These are phyloP conservation scores for Alloscopus bannaensis DNA, from an alignment of 2,888 invertebrate species.

Conservation along the genomic window DNA sequence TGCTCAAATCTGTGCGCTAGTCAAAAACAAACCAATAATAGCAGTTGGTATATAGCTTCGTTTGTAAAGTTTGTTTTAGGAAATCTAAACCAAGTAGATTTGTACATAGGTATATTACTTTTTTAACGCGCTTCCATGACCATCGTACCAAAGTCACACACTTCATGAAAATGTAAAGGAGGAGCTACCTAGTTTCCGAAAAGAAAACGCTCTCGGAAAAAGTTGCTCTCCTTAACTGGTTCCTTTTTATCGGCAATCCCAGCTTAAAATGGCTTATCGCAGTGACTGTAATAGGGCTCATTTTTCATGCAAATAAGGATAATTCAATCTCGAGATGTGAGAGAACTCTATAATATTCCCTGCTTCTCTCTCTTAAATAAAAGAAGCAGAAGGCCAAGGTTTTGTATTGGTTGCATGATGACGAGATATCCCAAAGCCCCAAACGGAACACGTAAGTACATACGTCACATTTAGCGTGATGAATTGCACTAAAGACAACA, in stretches of 20 bases:
- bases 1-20: no score
- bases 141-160: no score
- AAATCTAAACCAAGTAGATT: no score
- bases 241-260: constrained; percentile 25
- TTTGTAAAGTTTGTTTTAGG: no score
- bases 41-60: no score
- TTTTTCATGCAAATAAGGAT: constrained; percentile 59
- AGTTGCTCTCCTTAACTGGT: constrained; percentile 15
- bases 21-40: no score
- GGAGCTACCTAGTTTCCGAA: background rate
- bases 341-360: constrained; percentile 20
- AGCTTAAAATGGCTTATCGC: constrained; percentile 55
- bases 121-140: no score
- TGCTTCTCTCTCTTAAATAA: constrained; percentile 6
- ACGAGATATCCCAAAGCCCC: constrained; percentile 40
- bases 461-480: background rate
- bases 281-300: constrained; percentile 35
- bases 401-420: constrained; percentile 44
- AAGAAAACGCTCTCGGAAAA: background rate
- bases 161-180: no score
- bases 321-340: constrained; percentile 14
- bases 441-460: constrained; percentile 45
- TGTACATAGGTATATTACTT: no score
- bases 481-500: background rate
- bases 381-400: constrained; percentile 16